Conservation (phyloP, 2,888 invertebrate genomes). For the Plagodis pulveraria region DNA sequence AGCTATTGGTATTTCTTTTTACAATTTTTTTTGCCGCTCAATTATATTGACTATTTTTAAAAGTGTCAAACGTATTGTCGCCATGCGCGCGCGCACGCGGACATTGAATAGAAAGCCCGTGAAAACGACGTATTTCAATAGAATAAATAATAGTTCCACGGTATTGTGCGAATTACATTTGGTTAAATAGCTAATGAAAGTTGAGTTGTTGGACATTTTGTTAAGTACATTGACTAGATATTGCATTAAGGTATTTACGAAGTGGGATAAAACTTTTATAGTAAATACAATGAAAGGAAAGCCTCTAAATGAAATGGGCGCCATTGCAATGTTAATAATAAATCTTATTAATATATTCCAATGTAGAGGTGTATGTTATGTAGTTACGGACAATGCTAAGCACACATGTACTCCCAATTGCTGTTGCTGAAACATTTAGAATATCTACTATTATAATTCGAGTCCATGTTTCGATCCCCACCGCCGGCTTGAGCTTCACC, state of each 20-base stretch:
- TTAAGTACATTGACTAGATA: slow-evolving; percentile 4
- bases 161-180: slow-evolving; percentile 51
- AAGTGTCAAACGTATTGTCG: slow-evolving; percentile 13
- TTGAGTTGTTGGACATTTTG: slow-evolving; percentile 37
- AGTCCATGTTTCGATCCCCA: too few relatives aligned
- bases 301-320: background rate
- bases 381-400: too few relatives aligned
- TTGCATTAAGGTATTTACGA: background rate
- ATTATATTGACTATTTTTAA: background rate
- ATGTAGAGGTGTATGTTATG: too few relatives aligned
- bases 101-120: slow-evolving; percentile 54
- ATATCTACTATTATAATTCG: too few relatives aligned
- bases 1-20: too few relatives aligned
- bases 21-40: too few relatives aligned
- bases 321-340: too few relatives aligned
- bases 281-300: background rate
- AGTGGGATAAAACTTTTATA: too few relatives aligned
- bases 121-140: slow-evolving; percentile 43
- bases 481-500: too few relatives aligned
- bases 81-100: slow-evolving; percentile 40
- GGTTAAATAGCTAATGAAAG: slow-evolving; percentile 53
- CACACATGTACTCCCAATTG: too few relatives aligned
- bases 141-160: background rate
- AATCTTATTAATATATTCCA: too few relatives aligned
- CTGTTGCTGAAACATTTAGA: too few relatives aligned